phyloP scores from a whole-genome alignment of 2,888 invertebrate species.

The Tridacna crocea region DNA sequence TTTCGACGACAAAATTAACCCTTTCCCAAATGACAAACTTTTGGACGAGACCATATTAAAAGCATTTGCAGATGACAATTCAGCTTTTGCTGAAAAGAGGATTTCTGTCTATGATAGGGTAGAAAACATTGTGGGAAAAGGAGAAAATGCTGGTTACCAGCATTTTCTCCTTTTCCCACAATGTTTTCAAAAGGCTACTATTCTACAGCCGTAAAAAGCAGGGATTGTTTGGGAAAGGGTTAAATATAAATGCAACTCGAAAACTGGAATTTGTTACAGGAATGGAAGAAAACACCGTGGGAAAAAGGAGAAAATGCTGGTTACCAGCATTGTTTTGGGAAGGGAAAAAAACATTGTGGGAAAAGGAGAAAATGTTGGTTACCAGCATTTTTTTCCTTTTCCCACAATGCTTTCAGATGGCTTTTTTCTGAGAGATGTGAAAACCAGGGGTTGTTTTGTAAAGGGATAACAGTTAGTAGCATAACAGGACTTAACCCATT shows the following conservation, averaged over 20 bases:
- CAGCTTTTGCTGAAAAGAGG: background rate
- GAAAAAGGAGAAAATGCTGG: too few relatives aligned
- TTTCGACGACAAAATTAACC: too few relatives aligned
- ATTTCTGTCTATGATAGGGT: background rate
- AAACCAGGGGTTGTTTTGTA: too few relatives aligned
- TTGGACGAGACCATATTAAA: background rate
- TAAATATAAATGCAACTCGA: too few relatives aligned
- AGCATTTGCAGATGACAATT: background rate
- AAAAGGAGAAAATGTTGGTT: background rate
- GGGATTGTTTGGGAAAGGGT: too few relatives aligned
- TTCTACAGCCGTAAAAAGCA: background rate
- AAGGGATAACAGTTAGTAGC: too few relatives aligned
- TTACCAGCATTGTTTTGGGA: too few relatives aligned
- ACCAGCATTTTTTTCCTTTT: background rate
- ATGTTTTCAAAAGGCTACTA: background rate
- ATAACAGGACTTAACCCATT: too few relatives aligned
- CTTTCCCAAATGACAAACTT: background rate
- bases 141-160: constrained; percentile 7
- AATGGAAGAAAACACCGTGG: too few relatives aligned
- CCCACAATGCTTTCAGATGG: too few relatives aligned
- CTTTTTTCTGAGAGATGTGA: too few relatives aligned
- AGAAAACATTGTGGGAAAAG: background rate
- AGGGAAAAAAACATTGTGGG: background rate
- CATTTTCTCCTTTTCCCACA: background rate
- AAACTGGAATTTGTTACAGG: too few relatives aligned